Evolutionary conservation across 2,113 vertebrate genomes (phyloP).

Genomic region (Python bivittatus): DNA sequence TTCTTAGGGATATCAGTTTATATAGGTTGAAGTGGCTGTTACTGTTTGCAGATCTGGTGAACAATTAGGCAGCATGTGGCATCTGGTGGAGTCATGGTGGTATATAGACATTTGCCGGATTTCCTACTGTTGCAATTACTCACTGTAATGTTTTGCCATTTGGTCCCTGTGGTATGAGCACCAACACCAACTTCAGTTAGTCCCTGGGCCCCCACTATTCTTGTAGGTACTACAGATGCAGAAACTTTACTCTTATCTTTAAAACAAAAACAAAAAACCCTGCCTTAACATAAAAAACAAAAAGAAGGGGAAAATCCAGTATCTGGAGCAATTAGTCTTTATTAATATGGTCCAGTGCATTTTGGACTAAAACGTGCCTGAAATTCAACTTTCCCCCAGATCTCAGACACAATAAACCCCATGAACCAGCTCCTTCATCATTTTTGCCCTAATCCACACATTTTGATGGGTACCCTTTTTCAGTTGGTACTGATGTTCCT

Average conservation of each 20-base stretch:
- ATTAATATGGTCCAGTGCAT: too few relatives aligned
- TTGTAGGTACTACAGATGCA: not conserved
- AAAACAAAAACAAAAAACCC: too few relatives aligned
- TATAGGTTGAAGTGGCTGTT: slow-evolving; percentile 9
- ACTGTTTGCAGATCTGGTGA: slow-evolving; percentile 2
- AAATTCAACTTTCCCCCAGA: not conserved
- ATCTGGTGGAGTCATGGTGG: not conserved
- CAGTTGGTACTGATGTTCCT: not conserved
- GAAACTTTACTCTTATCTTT: too few relatives aligned
- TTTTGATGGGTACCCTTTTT: not conserved
- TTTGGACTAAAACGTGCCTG: not conserved
- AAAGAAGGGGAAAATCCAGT: too few relatives aligned
- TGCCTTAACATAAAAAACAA: too few relatives aligned
- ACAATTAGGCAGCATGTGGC: not conserved
- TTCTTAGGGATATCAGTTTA: slow-evolving; percentile 33
- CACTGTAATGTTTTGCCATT: not conserved
- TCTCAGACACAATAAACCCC: not conserved
- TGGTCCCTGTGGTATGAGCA: too few relatives aligned
- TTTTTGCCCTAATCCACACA: not conserved
- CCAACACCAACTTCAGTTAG: not conserved
- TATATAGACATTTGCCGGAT: not conserved
- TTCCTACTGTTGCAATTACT: not conserved
- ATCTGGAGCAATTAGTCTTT: too few relatives aligned
- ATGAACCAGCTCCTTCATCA: not conserved
- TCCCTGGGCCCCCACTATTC: too few relatives aligned